Conservation (phyloP, 2,888 invertebrate genomes). For the Hoplodrina blanda region DNA sequence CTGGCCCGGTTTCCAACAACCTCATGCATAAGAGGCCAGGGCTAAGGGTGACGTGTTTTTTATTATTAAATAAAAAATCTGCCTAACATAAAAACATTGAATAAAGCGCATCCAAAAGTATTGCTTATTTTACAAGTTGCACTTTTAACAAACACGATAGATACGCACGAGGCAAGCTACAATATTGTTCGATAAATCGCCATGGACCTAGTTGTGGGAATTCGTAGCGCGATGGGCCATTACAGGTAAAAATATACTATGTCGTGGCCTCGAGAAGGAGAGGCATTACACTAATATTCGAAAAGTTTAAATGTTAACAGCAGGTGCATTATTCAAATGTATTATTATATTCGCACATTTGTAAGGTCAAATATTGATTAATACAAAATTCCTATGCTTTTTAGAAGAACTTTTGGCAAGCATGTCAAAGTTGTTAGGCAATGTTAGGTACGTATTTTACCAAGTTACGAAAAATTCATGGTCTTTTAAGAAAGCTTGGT, state of each 20-base stretch:
- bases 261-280: constrained; percentile 2
- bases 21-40: no score
- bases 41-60: no score
- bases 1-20: no score
- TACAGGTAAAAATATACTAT: constrained; percentile 55
- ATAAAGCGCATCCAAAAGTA: constrained; percentile 51
- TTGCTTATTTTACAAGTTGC: constrained; percentile 16
- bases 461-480: no score
- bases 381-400: no score
- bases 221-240: constrained; percentile 60
- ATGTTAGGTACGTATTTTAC: no score
- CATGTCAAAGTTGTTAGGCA: no score
- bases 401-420: no score
- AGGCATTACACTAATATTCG: constrained; percentile 33
- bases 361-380: neutral
- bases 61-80: neutral
- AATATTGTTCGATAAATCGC: constrained; percentile 70
- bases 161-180: constrained; percentile 50
- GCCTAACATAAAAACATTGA: neutral
- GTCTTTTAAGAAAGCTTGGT: neutral
- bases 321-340: neutral
- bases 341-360: neutral
- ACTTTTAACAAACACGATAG: constrained; percentile 51
- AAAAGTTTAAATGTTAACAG: constrained; percentile 4
- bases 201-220: constrained; percentile 61